Evolutionary conservation across 2,797 vertebrate genomes (phyloP).

Genomic region (Hippocampus kuda): DNA sequence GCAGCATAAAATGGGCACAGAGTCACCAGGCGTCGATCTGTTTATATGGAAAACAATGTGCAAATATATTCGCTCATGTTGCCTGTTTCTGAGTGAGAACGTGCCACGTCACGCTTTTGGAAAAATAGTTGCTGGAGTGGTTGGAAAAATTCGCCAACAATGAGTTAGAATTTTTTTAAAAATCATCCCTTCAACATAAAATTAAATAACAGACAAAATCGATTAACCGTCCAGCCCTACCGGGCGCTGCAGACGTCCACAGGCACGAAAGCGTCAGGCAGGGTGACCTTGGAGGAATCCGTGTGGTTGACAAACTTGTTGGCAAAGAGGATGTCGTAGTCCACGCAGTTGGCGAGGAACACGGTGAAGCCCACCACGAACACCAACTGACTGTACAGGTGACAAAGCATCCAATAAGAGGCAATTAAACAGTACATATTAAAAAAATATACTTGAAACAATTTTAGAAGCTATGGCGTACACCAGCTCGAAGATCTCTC

Average conservation of each 20-base stretch:
- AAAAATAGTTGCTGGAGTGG: too few species aligned
- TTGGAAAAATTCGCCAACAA: too few species aligned
- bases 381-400: conserved; percentile 81
- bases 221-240: conserved; percentile 52
- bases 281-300: conserved; percentile 87
- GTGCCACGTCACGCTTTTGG: too few species aligned
- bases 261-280: conserved; percentile 91
- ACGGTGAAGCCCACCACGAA: conserved; percentile 97
- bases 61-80: too few species aligned
- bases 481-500: conserved; percentile 96
- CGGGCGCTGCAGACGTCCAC: conserved; percentile 82
- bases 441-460: not conserved
- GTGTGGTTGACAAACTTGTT: conserved; percentile 97
- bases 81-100: too few species aligned
- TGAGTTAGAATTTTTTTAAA: too few species aligned
- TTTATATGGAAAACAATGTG: too few species aligned
- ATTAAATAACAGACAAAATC: too few species aligned
- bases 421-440: not conserved
- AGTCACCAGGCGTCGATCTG: too few species aligned
- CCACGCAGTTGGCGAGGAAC: conserved; percentile 96
- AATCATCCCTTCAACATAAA: too few species aligned
- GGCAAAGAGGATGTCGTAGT: conserved; percentile 98
- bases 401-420: not conserved
- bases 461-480: conserved; percentile 67
- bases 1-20: too few species aligned